phyloP scores from a whole-genome alignment of 2,113 vertebrate species.

The Dryoscopus gambensis region DNA sequence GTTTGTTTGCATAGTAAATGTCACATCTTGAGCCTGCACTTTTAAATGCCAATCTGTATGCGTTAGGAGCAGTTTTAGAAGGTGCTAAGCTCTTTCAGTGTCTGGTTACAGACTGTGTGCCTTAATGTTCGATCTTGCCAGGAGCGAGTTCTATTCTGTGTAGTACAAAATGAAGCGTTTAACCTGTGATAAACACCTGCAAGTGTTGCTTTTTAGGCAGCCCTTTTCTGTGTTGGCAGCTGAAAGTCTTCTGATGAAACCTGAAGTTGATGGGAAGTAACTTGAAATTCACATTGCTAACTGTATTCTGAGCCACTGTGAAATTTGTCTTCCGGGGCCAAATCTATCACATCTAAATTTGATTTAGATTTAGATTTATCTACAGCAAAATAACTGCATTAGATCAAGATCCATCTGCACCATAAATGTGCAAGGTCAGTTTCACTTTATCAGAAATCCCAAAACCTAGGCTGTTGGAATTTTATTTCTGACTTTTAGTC shows the following conservation, averaged over 20 bases:
- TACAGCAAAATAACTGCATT: neutral
- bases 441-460: neutral
- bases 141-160: neutral
- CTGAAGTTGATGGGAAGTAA: neutral
- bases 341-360: neutral
- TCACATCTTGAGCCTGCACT: neutral
- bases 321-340: neutral
- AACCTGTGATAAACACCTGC: neutral
- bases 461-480: neutral
- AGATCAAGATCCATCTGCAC: neutral
- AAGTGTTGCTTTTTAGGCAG: neutral
- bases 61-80: neutral
- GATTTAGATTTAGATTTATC: neutral
- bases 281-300: neutral
- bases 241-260: neutral
- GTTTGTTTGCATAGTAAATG: conserved; percentile 7
- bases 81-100: neutral
- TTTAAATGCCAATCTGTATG: conserved; percentile 10
- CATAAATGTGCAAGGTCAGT: neutral
- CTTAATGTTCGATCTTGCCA: neutral
- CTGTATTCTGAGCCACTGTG: neutral
- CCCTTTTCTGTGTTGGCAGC: neutral
- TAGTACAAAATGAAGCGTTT: neutral
- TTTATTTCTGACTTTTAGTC: neutral
- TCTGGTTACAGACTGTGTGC: neutral